These are phyloP conservation scores for Eueremaeus valkanovi DNA, from an alignment of 2,888 invertebrate species.

Conservation along the genomic window DNA sequence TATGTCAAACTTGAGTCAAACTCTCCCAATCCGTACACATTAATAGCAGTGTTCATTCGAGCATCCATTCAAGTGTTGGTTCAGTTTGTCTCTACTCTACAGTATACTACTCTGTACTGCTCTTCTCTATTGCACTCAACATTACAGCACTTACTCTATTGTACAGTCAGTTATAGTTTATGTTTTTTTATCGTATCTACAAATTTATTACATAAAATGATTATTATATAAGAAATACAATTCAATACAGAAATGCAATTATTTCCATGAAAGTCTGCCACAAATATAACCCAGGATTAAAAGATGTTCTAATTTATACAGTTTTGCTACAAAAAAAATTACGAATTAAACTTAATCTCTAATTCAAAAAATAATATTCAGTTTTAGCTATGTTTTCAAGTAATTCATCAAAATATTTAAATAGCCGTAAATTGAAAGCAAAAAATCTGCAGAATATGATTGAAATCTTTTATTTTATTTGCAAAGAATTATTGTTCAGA, in stretches of 20 bases:
- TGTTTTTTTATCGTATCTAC: conserved; percentile 25
- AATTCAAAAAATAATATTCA: too few species aligned
- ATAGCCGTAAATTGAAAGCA: too few species aligned
- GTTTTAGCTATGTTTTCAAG: too few species aligned
- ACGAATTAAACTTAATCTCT: too few species aligned
- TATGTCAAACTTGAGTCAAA: conserved; percentile 8
- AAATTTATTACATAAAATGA: conserved; percentile 28
- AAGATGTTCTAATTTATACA: neutral
- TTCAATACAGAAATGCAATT: neutral
- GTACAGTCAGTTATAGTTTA: neutral
- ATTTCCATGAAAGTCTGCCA: neutral
- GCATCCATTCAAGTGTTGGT: conserved; percentile 10
- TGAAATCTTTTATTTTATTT: too few species aligned
- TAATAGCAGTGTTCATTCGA: conserved; percentile 19
- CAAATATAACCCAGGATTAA: neutral
- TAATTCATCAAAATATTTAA: too few species aligned
- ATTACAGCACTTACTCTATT: too few species aligned
- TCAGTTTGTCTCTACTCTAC: conserved; percentile 24
- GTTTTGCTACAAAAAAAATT: too few species aligned
- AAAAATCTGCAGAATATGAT: too few species aligned
- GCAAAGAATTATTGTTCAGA: too few species aligned
- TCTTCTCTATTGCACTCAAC: too few species aligned
- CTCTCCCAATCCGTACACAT: neutral
- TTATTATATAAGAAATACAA: neutral
- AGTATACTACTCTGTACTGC: neutral